Percentiles rank a stretch among this genome's conserved stretches.
Evolutionary conservation across 1,140 invertebrate genomes (phyloP).

Genomic region (Helicoverpa zea): DNA sequence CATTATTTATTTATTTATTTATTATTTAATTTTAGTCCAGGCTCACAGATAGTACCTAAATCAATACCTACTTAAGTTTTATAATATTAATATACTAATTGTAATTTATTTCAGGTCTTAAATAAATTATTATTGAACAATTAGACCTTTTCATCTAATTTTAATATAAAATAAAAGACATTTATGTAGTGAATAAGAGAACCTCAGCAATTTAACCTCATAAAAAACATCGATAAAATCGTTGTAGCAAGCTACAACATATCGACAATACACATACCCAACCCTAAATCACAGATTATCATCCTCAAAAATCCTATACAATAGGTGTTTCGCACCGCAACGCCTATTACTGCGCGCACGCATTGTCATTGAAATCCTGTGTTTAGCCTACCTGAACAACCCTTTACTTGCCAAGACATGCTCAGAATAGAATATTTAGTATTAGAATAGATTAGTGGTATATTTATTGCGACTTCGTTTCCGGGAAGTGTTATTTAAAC

Average conservation of each 20-base stretch:
- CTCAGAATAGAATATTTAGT: conserved; percentile 54
- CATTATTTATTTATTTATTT: too few relatives aligned
- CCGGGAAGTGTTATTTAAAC: conserved; percentile 46
- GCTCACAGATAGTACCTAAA: too few relatives aligned
- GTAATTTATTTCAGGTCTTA: too few relatives aligned
- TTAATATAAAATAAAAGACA: too few relatives aligned
- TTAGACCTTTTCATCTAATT: too few relatives aligned
- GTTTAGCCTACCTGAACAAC: conserved; percentile 69
- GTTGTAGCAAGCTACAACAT: too few relatives aligned
- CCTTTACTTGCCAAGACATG: conserved; percentile 54
- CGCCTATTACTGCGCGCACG: conserved; percentile 77
- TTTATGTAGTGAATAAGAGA: too few relatives aligned
- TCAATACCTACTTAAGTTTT: too few relatives aligned
- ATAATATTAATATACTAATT: too few relatives aligned
- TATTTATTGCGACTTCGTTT: conserved; percentile 43
- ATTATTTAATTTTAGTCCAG: too few relatives aligned
- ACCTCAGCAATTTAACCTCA: too few relatives aligned
- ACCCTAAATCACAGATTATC: conserved; percentile 68
- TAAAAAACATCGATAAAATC: conserved; percentile 14
- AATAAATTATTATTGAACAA: too few relatives aligned
- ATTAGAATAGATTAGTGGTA: conserved; percentile 45
- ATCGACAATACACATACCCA: neutral
- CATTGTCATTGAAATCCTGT: conserved; percentile 78
- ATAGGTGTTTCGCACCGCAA: conserved; percentile 79
- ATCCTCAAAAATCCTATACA: conserved; percentile 64